Evolutionary conservation across 2,113 vertebrate species (phyloP), one percentile per base, ranked within the genome.

Genomic region (Psittacula cyanocephala): DNA sequence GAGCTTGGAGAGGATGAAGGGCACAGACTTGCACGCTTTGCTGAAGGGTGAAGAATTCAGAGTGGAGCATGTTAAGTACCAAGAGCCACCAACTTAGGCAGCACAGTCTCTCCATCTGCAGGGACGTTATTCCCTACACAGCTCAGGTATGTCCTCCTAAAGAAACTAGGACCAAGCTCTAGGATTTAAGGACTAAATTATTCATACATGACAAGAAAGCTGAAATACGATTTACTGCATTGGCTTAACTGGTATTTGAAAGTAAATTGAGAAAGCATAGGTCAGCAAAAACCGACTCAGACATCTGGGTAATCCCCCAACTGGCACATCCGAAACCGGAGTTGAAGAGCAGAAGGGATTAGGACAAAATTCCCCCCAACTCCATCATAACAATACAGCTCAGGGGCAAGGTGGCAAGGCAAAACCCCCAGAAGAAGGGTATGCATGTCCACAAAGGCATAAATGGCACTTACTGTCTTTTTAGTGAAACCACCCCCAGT

Each of bases 1-100:
- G 2, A 94, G 93, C 46, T 92, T 80, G 65, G 44, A 88, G 57
- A 93, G 31, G 69, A 93, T 49, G 72, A 96, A 91, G 86, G 82
- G 82, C 82, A 92, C n/a, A 93, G 68, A 76, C 27, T 91, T 60
- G 74, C 65, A 94, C 60, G 69, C 78, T 88, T 79, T 89, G 55
- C 81, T 92, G 23, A 69, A 86, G 97, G 86, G 50, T 37, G 79
- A 91, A 94, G 69, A 53, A 75, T 75, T 79, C 37, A 43, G 46
- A 79, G 60, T 8, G 10, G 35, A 85, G 82, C 28, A 69, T 74
- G 33, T 50, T 78, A 92, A 72, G 31, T 31, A 91, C 9, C 68
- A 81, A 88, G 24, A 65, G 29, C 63, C 29, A 64, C 37, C 20
- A 86, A 59, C 12, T 63, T 23, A 24, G 33, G 44, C n/a, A 67